Percentiles rank a stretch among this genome's conserved stretches.
Evolutionary conservation across 2,113 vertebrate genomes (phyloP).

Genomic region (Aplodontia rufa): DNA sequence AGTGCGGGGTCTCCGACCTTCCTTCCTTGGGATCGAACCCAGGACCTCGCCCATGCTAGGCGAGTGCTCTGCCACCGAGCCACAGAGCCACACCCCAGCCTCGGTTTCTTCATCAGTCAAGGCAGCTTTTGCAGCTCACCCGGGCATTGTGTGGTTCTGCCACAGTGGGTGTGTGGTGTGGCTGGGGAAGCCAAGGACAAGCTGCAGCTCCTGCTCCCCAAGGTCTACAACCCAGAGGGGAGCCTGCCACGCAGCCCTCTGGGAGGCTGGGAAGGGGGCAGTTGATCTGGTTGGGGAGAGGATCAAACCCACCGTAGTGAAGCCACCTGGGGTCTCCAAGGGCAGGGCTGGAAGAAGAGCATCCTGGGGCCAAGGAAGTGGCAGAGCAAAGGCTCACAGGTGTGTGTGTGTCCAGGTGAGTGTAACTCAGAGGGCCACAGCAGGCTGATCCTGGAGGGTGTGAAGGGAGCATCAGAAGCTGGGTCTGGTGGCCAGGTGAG

Average conservation of each 20-base stretch:
- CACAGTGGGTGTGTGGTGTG: background rate
- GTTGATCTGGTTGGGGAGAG: background rate
- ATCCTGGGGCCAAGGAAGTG: background rate
- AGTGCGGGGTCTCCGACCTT: too few species aligned
- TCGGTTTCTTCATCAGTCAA: too few species aligned
- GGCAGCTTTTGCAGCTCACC: too few species aligned
- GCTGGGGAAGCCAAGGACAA: too few species aligned
- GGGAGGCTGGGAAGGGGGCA: background rate
- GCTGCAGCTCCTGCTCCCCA: background rate
- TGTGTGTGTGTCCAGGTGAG: background rate
- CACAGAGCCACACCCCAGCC: background rate
- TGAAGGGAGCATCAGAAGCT: background rate
- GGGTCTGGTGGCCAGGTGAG: background rate
- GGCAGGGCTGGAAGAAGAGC: background rate
- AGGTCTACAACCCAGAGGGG: rapidly evolving
- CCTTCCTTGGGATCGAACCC: too few species aligned
- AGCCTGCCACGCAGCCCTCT: background rate
- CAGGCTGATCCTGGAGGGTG: background rate
- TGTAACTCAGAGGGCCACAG: rapidly evolving
- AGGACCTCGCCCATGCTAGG: background rate
- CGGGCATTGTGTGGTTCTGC: background rate
- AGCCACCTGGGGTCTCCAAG: background rate
- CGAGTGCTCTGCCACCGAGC: too few species aligned
- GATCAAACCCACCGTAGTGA: background rate
- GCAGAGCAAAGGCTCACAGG: background rate